Conservation (phyloP, 2,797 vertebrate genomes). For the Parambassis ranga region DNA sequence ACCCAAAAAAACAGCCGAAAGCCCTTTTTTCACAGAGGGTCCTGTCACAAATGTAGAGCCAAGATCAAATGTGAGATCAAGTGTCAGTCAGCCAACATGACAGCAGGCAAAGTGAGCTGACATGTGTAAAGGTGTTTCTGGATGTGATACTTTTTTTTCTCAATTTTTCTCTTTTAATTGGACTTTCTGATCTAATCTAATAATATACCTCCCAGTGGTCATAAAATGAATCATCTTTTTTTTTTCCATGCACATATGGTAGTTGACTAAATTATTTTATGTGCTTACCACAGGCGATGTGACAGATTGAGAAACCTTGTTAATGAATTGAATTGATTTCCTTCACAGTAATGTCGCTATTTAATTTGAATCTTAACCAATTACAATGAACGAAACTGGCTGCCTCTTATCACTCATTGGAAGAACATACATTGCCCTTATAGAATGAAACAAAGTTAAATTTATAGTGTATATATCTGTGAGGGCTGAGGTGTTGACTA, state of each 20-base stretch:
- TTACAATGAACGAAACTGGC: constrained; percentile 12
- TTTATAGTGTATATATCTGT: background rate
- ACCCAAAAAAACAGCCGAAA: constrained; percentile 44
- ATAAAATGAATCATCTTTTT: constrained; percentile 20
- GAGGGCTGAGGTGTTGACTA: constrained; percentile 6
- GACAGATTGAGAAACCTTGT: background rate
- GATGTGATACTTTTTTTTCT: background rate
- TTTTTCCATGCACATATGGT: constrained; percentile 6
- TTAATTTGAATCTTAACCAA: constrained; percentile 26
- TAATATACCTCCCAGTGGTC: constrained; percentile 9
- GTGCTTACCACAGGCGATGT: constrained; percentile 4
- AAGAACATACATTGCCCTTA: constrained; percentile 20
- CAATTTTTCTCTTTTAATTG: constrained; percentile 1
- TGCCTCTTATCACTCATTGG: background rate
- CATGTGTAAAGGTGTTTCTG: background rate
- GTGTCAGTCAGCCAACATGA: constrained; percentile 30
- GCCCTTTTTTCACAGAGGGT: constrained; percentile 40
- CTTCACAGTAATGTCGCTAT: constrained; percentile 5
- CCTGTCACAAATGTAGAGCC: constrained; percentile 31
- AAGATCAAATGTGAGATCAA: constrained; percentile 34
- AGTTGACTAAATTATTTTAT: constrained; percentile 4
- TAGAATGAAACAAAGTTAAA: constrained; percentile 6
- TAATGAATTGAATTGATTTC: constrained; percentile 40
- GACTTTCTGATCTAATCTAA: constrained; percentile 11
- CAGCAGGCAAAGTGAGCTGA: constrained; percentile 2